Evolutionary conservation across 2,888 invertebrate species (phyloP).

Genomic region (Zygothrica quintamaculata): DNA sequence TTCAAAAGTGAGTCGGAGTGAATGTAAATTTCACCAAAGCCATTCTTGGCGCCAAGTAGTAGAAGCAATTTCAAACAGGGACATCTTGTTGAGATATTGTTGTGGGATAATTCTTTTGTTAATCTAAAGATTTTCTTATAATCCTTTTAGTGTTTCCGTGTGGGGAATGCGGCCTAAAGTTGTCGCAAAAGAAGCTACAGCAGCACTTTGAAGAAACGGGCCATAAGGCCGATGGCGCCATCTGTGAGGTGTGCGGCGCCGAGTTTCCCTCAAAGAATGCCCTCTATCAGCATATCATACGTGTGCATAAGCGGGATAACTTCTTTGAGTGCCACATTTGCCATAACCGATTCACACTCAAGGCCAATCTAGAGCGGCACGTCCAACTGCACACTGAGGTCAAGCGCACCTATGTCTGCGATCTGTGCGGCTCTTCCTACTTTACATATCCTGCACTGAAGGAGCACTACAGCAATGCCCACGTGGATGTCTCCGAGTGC

Average conservation of each 20-base stretch:
- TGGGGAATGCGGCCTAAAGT: constrained; percentile 83
- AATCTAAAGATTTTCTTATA: neutral
- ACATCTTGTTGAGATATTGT: neutral
- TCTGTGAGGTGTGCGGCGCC: constrained; percentile 84
- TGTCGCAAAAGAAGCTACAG: constrained; percentile 83
- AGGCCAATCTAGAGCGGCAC: constrained; percentile 84
- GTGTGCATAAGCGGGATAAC: constrained; percentile 84
- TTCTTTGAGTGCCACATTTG: constrained; percentile 85
- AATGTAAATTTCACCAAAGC: constrained; percentile 80
- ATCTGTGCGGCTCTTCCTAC: constrained; percentile 84
- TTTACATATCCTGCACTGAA: constrained; percentile 84
- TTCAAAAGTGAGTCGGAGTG: constrained; percentile 84
- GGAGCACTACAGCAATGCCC: constrained; percentile 84
- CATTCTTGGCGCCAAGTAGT: constrained; percentile 1
- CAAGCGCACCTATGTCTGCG: constrained; percentile 84
- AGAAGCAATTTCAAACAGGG: neutral
- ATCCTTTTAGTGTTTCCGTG: constrained; percentile 81
- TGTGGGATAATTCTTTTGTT: neutral
- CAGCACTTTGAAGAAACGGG: constrained; percentile 84
- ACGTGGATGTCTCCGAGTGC: constrained; percentile 83
- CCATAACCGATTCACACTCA: constrained; percentile 84
- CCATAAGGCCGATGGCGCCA: constrained; percentile 84
- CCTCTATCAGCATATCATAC: constrained; percentile 84
- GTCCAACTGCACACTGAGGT: constrained; percentile 84
- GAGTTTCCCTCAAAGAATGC: constrained; percentile 83